Evolutionary conservation across 1,140 invertebrate genomes (phyloP), one percentile per base, ranked within the genome.

Genomic region (Eriosoma lanigerum): DNA sequence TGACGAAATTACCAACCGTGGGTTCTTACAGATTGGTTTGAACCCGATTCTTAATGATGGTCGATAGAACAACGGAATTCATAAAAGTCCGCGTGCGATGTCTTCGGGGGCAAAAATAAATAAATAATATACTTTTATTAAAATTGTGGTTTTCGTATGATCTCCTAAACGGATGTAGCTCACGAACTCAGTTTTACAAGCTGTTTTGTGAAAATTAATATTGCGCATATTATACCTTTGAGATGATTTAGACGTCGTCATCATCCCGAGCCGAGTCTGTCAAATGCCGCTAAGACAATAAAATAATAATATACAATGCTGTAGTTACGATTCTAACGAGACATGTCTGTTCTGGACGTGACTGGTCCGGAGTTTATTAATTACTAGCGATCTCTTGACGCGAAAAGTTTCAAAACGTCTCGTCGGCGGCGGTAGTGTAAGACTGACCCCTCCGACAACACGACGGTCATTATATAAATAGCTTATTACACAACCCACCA

Each of bases 391-490:
- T 54, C 8, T 56, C 48, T 68, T 26, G 6, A 6, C 64, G 19
- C 24, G 3, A 29, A 44, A 48, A 70, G 24, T n/a, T 52, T 17
- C 24, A 32, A 72, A 52, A 52, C 68, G 48, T 52, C 68, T 29
- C 24, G 15, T n/a, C 8, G 15, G 46, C 50, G 19, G 24, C 50
- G 19, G 24, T 52, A 48, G 50, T 38, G 24, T 24, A 56, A 56
- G 21, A 44, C n/a, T n/a, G 75, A 46, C 75, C 56, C 17, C 15
- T 78, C 46, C 12, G 29, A n/a, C 24, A 38, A 48, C 75, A 29
- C n/a, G 52, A 2, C 29, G 52, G 48, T 75, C 50, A 38, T 73
- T 73, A 75, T 75, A 52, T 75, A 75, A 75, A 75, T 58, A 52
- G 72, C 50, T 29, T 21, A 64, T 38, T 46, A 15, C 38, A 21